Evolutionary conservation across 1,140 invertebrate species (phyloP), one percentile per base, ranked within the genome.

Genomic region (Saxidomus purpurata): DNA sequence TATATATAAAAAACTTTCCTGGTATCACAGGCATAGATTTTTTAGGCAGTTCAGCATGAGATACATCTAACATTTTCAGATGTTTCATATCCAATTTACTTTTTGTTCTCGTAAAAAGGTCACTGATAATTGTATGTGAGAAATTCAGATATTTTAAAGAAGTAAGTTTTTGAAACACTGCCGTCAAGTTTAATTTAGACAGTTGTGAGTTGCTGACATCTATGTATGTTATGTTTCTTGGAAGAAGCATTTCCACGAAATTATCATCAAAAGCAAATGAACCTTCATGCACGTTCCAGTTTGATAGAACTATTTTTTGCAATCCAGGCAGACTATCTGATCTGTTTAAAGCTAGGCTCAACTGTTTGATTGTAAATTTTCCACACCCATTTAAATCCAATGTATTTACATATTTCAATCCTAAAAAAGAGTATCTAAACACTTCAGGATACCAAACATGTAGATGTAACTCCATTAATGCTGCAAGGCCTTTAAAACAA

Each of bases 181-280:
- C 22, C 3, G 36, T 47, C 15, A 74, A 13, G 43, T 74, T 47
- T 40, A 74, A 4, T 17, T 22, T 38, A 6, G 36, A n/a, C 43
- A 40, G 4, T n/a, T 74, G 69, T 43, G 69, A 40, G 28, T 43
- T 74, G 34, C 36, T 74, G 4, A 74, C 9, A 47, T 74, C 69
- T 43, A 74, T 74, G 34, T 38, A 4, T n/a, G 69, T 43, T n/a
- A 74, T 43, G 15, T 74, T 74, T 38, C 69, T 38, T 40, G 69
- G 69, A 15, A 74, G 69, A 22, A 74, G 2, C 1, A n/a, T 43
- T 15, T 74, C 69, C 19, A 74, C 13, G 2, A 74, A 74, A 22
- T 8, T 11, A 25, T 74, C 38, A n/a, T 74, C 40, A 74, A 74
- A 40, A 22, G 34, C 36, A 43, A 8, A 74, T 8, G 34, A 25